phyloP scores from a whole-genome alignment of 1,140 invertebrate species.

The Propsilocerus akamusi region DNA sequence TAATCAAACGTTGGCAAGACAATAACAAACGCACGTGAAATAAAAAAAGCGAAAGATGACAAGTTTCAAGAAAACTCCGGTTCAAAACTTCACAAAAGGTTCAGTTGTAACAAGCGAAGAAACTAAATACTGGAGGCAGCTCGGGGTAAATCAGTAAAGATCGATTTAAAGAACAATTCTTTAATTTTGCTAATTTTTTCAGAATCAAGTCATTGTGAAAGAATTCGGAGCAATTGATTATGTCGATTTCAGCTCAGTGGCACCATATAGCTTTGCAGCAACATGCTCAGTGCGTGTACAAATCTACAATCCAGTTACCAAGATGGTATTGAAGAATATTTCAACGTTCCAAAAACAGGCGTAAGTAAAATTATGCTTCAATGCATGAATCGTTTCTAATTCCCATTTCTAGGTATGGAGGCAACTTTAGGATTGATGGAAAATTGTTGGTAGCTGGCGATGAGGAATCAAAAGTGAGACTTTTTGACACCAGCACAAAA shows the following conservation, averaged over 20 bases:
- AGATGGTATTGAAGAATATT: constrained; percentile 65
- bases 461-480: constrained; percentile 66
- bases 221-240: constrained; percentile 84
- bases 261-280: constrained; percentile 76
- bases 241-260: constrained; percentile 71
- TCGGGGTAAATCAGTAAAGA: constrained; percentile 8
- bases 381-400: no score
- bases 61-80: constrained; percentile 1
- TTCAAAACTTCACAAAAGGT: not conserved
- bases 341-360: constrained; percentile 72
- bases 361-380: no score
- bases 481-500: constrained; percentile 74
- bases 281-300: constrained; percentile 81
- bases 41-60: not conserved
- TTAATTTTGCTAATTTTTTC: constrained; percentile 19
- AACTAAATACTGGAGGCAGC: constrained; percentile 4
- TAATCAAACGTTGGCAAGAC: no score
- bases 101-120: constrained; percentile 1
- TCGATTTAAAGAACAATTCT: constrained; percentile 7
- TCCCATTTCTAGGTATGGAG: no score
- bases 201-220: constrained; percentile 75
- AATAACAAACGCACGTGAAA: no score
- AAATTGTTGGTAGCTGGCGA: constrained; percentile 68
- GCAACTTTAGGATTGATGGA: constrained; percentile 70
- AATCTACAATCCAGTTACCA: constrained; percentile 77